Evolutionary conservation across 2,113 vertebrate species (phyloP), one percentile per base, ranked within the genome.

Genomic region (Thamnophis sirtalis): DNA sequence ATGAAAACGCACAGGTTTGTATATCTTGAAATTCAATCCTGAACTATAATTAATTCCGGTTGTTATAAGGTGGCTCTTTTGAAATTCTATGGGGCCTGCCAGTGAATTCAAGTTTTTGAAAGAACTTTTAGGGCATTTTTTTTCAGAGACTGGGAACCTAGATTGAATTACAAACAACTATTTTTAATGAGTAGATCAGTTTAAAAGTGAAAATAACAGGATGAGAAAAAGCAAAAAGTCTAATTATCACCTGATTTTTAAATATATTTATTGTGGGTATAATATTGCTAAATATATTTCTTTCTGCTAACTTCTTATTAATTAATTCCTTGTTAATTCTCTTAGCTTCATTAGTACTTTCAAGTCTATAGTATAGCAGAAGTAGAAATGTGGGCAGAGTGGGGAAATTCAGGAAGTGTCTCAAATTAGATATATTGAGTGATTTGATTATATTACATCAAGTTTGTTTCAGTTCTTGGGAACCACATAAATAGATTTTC

Each of bases 1-100:
- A 99, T 99, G 99, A 99, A 99, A 96, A 99, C 99, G 9, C 99
- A 99, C 89, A 98, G 99, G 99, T 98, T 90, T 28, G 96, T 94
- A 10, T 24, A 22, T 63, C 51, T 86, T 49, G 54, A 56, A 4
- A 48, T 90, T 49, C 54, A 86, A 19, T 2, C 48, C 22, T 24
- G 48, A 15, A 84, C 49, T 84, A 93, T 80, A 84, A 54, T 56
- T 89, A 48, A 63, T 90, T 21, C 17, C 24, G 49, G 22, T 38
- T 60, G 91, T 73, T 88, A 88, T 24, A 48, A 15, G 1, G 3
- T 50, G 56, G 56, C 26, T 8, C 5, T 38, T 22, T 33, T 85
- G 38, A 8, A 84, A 28, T 28, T 50, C 2, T 26, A 0, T 11
- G 86, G 7, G 68, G 10, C 19, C 86, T 86, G 26, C 48, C 38